Evolutionary conservation across 2,888 invertebrate species (phyloP), one percentile per base, ranked within the genome.

Genomic region (Bugula neritina): DNA sequence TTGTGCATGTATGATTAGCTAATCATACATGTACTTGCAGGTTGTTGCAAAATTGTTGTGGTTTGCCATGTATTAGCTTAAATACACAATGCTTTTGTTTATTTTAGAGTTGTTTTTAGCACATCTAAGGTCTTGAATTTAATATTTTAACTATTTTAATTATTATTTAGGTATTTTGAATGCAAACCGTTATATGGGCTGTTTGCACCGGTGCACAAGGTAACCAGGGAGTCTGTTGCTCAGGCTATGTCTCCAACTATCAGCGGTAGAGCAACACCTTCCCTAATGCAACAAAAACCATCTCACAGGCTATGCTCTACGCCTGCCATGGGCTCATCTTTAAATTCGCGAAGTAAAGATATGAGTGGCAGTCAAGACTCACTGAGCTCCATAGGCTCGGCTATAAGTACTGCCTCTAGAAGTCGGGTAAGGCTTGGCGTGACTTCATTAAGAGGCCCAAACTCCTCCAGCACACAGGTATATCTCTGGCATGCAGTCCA

Each of bases 101-200:
- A n/a, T n/a, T n/a, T n/a, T n/a, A n/a, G n/a, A n/a, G n/a, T n/a
- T n/a, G n/a, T n/a, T n/a, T n/a, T n/a, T n/a, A n/a, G n/a, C n/a
- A n/a, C n/a, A n/a, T n/a, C n/a, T n/a, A n/a, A n/a, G n/a, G n/a
- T n/a, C n/a, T n/a, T n/a, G n/a, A n/a, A n/a, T n/a, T n/a, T n/a
- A n/a, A n/a, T n/a, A n/a, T n/a, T n/a, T n/a, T n/a, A n/a, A n/a
- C n/a, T n/a, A n/a, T n/a, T n/a, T n/a, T n/a, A n/a, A n/a, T n/a
- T n/a, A n/a, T n/a, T n/a, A n/a, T n/a, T n/a, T n/a, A 84, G 96
- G 86, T 98, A 98, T 87, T 98, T 98, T 86, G 90, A 92, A 77
- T 98, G 97, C 84, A 88, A 90, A 75, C 90, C 92, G 54, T 90
- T 92, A 81, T 92, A 91, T 85, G 98, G 98, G 0, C 87, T 98